A percentile compares a stretch with the other conserved stretches of the same genome.
These are phyloP conservation scores for Panzeria rudis DNA, from an alignment of 2,888 invertebrate species.

Conservation along the genomic window DNA sequence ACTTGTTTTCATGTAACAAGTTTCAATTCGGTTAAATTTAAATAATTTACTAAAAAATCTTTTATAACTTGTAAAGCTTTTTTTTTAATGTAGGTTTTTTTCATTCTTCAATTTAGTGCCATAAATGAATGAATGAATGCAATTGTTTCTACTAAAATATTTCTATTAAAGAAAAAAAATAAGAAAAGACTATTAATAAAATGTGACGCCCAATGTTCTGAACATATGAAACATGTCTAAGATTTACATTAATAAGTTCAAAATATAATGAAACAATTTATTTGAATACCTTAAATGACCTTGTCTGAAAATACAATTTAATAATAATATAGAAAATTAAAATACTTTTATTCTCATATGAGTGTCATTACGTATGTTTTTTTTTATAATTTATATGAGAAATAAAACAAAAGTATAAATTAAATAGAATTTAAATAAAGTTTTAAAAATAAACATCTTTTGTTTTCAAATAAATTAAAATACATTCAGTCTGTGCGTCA, in stretches of 20 bases:
- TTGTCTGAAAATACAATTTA: conserved; percentile 32
- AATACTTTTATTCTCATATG: conserved; percentile 14
- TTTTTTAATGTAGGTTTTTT: conserved; percentile 2
- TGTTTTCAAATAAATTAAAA: too few species aligned
- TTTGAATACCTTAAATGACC: conserved; percentile 41
- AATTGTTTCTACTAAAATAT: background rate
- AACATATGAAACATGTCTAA: background rate
- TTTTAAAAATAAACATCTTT: conserved; percentile 1
- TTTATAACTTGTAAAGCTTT: background rate
- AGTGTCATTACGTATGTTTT: conserved; percentile 1
- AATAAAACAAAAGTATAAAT: conserved; percentile 17
- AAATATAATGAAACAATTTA: background rate
- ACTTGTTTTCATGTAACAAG: background rate
- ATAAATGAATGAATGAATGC: background rate
- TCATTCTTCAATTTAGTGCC: background rate
- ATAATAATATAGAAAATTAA: background rate
- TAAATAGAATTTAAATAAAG: background rate
- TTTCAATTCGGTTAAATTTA: background rate
- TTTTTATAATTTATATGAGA: conserved; percentile 14
- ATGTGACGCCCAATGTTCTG: background rate
- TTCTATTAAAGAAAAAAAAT: background rate
- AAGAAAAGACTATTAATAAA: background rate
- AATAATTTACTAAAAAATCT: background rate
- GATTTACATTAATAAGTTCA: background rate
- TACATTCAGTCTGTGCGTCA: background rate